Evolutionary conservation across 2,113 vertebrate genomes (phyloP), one percentile per base, ranked within the genome.

Genomic region (Potamarius usumacintae): DNA sequence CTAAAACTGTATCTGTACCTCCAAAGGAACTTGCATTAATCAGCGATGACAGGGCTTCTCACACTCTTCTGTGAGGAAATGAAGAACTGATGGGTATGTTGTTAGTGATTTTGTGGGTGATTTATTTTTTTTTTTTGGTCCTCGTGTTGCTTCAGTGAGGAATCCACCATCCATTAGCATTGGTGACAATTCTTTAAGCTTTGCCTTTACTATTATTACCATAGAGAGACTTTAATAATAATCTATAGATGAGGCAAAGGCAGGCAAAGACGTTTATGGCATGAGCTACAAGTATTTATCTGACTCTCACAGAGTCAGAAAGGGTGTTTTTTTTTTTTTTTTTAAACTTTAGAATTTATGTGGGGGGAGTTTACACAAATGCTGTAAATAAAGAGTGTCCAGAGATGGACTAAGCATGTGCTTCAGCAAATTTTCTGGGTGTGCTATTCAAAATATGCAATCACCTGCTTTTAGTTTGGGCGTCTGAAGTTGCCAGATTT

Each of bases 11-110:
- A 76, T 90, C 88, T 89, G 76, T 88, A 85, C 74, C 83, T 86
- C 86, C 62, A 84, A 86, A 85, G 72, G 80, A 82, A 79, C 90
- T 89, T 62, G 22, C 76, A 90, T 85, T 87, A 89, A 90, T 91
- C 85, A 87, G 76, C 74, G 67, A 80, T 89, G 88, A 85, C 86
- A 76, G 60, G 77, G 83, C 58, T 27, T 58, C 65, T 88, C 34
- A 30, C 55, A 50, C 30, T 53, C 25, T 27, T 5, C 42, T 83
- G 20, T 55, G 22, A 60, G 60, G 69, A 52, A 80, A 83, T 58
- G 42, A 79, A 18, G 81, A 30, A 52, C 62, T 72, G 79, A 86
- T 81, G 81, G 60, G 84, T 63, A 57, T 82, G 77, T 88, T 90
- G 76, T 86, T 84, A 77, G 58, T 60, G 58, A 22, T 85, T 50